Evolutionary conservation across 2,888 invertebrate species (phyloP).

Genomic region (Aphodius granarius): DNA sequence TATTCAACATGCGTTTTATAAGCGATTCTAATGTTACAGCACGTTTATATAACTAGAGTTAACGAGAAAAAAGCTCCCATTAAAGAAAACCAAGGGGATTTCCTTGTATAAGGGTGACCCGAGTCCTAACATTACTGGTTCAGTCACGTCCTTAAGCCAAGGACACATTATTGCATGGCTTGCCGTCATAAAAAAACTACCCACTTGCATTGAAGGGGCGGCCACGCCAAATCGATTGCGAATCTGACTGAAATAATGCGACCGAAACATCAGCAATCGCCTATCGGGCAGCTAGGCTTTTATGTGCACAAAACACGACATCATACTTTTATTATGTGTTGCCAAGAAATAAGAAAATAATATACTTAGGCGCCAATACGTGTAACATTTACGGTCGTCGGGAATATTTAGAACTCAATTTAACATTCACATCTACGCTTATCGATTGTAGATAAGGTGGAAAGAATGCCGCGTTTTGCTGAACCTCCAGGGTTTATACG

Average conservation of each 20-base stretch:
- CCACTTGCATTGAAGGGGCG: background rate
- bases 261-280: background rate
- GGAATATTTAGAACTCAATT: background rate
- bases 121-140: background rate
- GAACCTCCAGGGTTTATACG: background rate
- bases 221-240: background rate
- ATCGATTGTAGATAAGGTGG: background rate
- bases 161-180: background rate
- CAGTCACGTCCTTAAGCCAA: background rate
- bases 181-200: background rate
- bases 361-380: too few species aligned
- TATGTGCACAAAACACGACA: background rate
- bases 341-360: background rate
- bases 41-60: background rate
- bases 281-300: too few species aligned
- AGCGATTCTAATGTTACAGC: too few species aligned
- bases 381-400: background rate
- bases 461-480: background rate
- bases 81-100: background rate
- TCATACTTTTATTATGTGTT: background rate
- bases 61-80: background rate
- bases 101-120: background rate
- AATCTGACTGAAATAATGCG: background rate
- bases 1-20: too few species aligned
- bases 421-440: background rate